A percentile compares a stretch with the other conserved stretches of the same genome.
Conservation (phyloP, 2,113 vertebrate species). For the Haplotaxodon microlepis region DNA sequence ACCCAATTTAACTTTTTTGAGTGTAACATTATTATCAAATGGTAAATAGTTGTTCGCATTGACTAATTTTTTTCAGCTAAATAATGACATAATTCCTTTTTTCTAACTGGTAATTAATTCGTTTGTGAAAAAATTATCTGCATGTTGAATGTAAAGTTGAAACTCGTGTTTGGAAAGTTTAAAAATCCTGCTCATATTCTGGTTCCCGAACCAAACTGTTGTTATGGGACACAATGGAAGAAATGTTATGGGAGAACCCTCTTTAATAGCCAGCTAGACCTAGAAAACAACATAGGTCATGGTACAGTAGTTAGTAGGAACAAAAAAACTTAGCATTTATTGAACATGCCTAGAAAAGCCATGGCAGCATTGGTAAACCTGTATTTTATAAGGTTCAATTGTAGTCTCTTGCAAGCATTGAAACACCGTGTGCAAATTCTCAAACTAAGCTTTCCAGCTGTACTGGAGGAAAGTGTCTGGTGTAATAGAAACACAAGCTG, state of each 20-base stretch:
- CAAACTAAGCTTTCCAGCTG: background rate
- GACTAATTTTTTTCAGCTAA: background rate
- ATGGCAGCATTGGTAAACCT: background rate
- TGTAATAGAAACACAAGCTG: background rate
- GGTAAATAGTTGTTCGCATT: background rate
- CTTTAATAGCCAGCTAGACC: background rate
- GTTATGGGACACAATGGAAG: background rate
- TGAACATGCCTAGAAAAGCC: background rate
- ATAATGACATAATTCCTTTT: background rate
- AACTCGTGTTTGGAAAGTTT: background rate
- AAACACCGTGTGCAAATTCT: background rate
- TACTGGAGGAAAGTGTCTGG: background rate
- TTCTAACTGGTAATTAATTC: background rate
- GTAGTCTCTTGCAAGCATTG: background rate
- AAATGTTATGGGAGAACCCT: background rate
- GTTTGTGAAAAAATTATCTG: background rate
- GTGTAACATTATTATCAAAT: background rate
- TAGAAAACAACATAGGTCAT: background rate
- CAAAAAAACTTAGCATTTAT: background rate
- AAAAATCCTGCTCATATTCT: background rate
- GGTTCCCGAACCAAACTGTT: background rate
- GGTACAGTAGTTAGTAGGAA: background rate
- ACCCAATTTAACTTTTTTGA: background rate
- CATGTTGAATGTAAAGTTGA: background rate
- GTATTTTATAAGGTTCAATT: background rate